phyloP scores from a whole-genome alignment of 2,888 invertebrate species.

The Drosophila parthenogenetica region DNA sequence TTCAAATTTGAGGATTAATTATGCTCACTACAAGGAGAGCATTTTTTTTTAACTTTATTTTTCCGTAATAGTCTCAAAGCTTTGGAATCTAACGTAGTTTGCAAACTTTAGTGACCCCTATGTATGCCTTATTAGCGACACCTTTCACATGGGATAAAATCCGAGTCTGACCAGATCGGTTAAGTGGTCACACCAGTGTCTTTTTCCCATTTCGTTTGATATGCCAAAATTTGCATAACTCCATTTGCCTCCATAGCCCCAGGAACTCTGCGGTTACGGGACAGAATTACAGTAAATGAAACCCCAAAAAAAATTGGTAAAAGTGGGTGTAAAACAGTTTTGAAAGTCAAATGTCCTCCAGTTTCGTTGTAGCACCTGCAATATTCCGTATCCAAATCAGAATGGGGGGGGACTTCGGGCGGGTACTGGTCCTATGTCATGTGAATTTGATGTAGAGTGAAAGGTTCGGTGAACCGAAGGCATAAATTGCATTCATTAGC shows the following conservation, averaged over 20 bases:
- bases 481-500: slow-evolving; percentile 65
- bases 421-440: background rate
- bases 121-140: background rate
- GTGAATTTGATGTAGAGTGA: slow-evolving; percentile 51
- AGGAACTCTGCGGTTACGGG: background rate
- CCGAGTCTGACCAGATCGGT: background rate
- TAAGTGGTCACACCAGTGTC: background rate
- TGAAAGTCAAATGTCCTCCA: slow-evolving; percentile 1
- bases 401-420: background rate
- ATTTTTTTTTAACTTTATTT: too few relatives aligned
- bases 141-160: background rate
- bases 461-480: slow-evolving; percentile 30
- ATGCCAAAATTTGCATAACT: slow-evolving; percentile 26
- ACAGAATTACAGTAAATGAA: background rate
- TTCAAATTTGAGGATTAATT: too few relatives aligned
- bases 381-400: background rate
- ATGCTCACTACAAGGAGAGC: too few relatives aligned
- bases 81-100: too few relatives aligned
- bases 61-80: too few relatives aligned
- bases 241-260: slow-evolving; percentile 2
- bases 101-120: too few relatives aligned
- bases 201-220: background rate
- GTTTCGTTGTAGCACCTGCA: slow-evolving; percentile 17
- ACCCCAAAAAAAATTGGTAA: background rate
- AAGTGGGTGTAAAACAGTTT: background rate